Conservation (phyloP, 2,888 invertebrate genomes). For the Hydroisotoma schaefferi region DNA sequence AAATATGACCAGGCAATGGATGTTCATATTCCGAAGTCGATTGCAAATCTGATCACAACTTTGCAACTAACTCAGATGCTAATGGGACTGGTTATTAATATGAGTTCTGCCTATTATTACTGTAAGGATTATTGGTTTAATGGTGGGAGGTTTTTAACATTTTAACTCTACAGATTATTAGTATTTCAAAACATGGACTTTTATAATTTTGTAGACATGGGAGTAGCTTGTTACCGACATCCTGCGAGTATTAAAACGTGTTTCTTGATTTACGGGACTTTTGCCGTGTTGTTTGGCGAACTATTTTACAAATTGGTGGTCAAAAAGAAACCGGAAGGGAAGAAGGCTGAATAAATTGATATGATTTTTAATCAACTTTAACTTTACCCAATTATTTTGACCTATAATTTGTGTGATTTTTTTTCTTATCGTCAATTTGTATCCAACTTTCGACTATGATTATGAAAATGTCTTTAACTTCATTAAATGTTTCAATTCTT, state of each 20-base stretch:
- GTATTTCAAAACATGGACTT: neutral
- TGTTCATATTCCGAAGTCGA: neutral
- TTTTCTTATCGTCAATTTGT: too few relatives aligned
- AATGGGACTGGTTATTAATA: neutral
- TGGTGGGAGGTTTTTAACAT: too few relatives aligned
- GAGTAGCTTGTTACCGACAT: conserved; percentile 10
- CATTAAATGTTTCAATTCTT: too few relatives aligned
- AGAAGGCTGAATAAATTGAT: too few relatives aligned
- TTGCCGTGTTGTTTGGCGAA: conserved; percentile 15
- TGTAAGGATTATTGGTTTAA: too few relatives aligned
- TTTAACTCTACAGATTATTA: neutral
- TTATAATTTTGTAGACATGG: conserved; percentile 1
- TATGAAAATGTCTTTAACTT: too few relatives aligned
- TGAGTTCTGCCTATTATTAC: neutral
- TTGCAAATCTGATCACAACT: conserved; percentile 7
- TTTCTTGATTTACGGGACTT: conserved; percentile 12
- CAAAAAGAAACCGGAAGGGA: too few relatives aligned
- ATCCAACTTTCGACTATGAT: too few relatives aligned
- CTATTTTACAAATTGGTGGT: conserved; percentile 11
- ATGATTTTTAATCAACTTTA: too few relatives aligned
- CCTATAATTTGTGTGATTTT: too few relatives aligned
- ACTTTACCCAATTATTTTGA: too few relatives aligned
- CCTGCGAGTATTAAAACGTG: conserved; percentile 6
- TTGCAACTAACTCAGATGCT: conserved; percentile 8
- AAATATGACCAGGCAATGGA: conserved; percentile 2